Evolutionary conservation across 1,140 invertebrate species (phyloP).

Genomic region (Aphelinus certus): DNA sequence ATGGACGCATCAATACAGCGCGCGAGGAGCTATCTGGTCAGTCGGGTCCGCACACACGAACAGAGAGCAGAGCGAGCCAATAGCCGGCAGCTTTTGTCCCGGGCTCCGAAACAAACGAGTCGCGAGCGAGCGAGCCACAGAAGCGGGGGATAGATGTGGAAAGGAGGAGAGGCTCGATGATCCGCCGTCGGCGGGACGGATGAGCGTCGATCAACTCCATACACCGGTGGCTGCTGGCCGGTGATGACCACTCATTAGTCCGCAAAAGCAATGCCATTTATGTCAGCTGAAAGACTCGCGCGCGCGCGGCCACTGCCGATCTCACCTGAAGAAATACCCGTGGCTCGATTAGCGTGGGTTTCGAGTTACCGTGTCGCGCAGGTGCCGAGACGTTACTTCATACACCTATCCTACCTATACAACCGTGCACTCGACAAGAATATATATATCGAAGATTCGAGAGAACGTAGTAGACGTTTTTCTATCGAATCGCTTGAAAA

Average conservation of each 20-base stretch:
- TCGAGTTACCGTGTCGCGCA: too few relatives aligned
- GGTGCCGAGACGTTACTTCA: too few relatives aligned
- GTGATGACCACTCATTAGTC: constrained; percentile 56
- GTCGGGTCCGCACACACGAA: not conserved
- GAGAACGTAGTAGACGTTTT: too few relatives aligned
- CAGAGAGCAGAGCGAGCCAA: too few relatives aligned
- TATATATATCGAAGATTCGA: too few relatives aligned
- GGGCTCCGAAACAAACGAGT: constrained; percentile 22
- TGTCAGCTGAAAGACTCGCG: constrained; percentile 39
- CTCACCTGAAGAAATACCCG: too few relatives aligned
- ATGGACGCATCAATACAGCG: not conserved
- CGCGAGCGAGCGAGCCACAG: not conserved
- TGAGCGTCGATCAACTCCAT: constrained; percentile 38
- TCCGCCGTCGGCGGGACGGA: not conserved
- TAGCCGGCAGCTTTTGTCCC: not conserved
- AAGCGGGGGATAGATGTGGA: not conserved
- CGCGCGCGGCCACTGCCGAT: not conserved
- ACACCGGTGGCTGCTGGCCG: constrained; percentile 25
- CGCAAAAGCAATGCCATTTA: constrained; percentile 51
- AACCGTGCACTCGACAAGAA: too few relatives aligned
- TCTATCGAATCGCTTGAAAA: too few relatives aligned
- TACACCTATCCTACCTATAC: too few relatives aligned
- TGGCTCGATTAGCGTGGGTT: too few relatives aligned
- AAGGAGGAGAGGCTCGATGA: not conserved
- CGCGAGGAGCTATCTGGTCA: constrained; percentile 10